Conservation (phyloP, 2,888 invertebrate species). For the Neelides folsomi region DNA sequence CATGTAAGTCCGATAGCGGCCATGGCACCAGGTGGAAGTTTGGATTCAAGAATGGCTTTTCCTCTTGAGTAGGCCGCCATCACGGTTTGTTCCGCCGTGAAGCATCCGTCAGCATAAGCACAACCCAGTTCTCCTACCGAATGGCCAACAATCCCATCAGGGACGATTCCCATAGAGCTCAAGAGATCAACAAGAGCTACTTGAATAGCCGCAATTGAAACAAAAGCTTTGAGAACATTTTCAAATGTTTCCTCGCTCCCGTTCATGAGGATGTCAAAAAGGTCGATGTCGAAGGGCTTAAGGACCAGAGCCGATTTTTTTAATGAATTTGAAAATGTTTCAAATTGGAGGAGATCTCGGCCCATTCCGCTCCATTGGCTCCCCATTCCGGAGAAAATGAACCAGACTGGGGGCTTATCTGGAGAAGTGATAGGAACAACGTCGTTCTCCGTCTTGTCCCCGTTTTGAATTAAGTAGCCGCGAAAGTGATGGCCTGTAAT, state of each 20-base stretch:
- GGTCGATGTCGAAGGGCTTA: slow-evolving; percentile 63
- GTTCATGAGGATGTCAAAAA: slow-evolving; percentile 63
- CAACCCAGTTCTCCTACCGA: slow-evolving; percentile 88
- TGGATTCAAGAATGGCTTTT: slow-evolving; percentile 62
- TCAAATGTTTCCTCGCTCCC: slow-evolving; percentile 66
- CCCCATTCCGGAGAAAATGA: slow-evolving; percentile 95
- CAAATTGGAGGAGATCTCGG: slow-evolving; percentile 65
- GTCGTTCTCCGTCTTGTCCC: slow-evolving; percentile 32
- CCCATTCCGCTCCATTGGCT: slow-evolving; percentile 75
- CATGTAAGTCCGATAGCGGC: slow-evolving; percentile 83
- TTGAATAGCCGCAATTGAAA: slow-evolving; percentile 89
- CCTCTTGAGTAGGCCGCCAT: slow-evolving; percentile 90
- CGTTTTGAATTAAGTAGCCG: slow-evolving; percentile 62
- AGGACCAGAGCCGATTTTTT: slow-evolving; percentile 61
- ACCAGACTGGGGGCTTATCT: slow-evolving; percentile 76
- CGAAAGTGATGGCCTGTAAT: slow-evolving; percentile 65
- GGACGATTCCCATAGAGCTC: slow-evolving; percentile 56
- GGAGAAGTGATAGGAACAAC: slow-evolving; percentile 34
- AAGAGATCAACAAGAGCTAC: slow-evolving; percentile 88
- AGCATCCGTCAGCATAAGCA: slow-evolving; percentile 90
- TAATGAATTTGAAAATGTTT: slow-evolving; percentile 66
- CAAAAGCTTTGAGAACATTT: slow-evolving; percentile 76
- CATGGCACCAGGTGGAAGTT: slow-evolving; percentile 65
- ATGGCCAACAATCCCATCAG: slow-evolving; percentile 93
- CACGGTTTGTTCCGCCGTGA: slow-evolving; percentile 86